These are phyloP conservation scores for Encarsia formosa DNA, from an alignment of 2,888 invertebrate species.

Conservation along the genomic window DNA sequence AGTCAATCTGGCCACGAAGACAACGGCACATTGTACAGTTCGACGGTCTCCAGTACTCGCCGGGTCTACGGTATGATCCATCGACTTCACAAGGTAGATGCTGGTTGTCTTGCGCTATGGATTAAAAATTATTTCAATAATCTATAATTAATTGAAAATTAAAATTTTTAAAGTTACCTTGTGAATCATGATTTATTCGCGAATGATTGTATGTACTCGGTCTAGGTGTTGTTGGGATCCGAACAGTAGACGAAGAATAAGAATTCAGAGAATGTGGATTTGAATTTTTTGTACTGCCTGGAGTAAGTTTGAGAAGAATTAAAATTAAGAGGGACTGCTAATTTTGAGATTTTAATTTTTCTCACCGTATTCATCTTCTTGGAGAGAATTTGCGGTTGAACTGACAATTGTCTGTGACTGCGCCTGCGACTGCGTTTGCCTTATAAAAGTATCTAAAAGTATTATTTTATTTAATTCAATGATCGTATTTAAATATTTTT, in stretches of 20 bases:
- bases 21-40: constrained; percentile 73
- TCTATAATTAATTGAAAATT: background rate
- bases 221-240: constrained; percentile 10
- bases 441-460: too few relatives aligned
- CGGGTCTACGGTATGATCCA: constrained; percentile 38
- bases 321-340: background rate
- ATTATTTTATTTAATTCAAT: too few relatives aligned
- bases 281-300: constrained; percentile 6
- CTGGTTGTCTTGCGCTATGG: constrained; percentile 12
- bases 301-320: background rate
- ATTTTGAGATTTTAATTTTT: too few relatives aligned
- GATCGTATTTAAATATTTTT: too few relatives aligned
- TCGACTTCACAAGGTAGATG: constrained; percentile 31
- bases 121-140: background rate
- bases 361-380: background rate
- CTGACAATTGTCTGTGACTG: background rate
- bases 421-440: too few relatives aligned
- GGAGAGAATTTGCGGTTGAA: background rate
- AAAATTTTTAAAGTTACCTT: constrained; percentile 9
- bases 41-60: constrained; percentile 66
- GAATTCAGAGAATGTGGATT: constrained; percentile 9
- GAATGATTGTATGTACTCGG: constrained; percentile 3
- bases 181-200: constrained; percentile 1
- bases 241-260: constrained; percentile 14
- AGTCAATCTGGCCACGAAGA: constrained; percentile 59